Evolutionary conservation across 2,113 vertebrate genomes (phyloP).

Genomic region (Arenaria interpres): DNA sequence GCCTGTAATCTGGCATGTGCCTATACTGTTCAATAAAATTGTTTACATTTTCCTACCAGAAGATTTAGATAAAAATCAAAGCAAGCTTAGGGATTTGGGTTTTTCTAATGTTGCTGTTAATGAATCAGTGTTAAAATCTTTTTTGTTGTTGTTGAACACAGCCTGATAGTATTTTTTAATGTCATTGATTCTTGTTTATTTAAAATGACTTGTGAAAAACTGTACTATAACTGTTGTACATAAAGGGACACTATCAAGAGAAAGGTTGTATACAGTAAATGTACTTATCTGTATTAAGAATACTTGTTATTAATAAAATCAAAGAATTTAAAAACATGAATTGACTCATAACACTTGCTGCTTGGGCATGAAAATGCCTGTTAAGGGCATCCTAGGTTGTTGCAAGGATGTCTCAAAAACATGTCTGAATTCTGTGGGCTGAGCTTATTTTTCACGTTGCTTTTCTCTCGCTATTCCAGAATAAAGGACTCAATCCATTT

Average conservation of each 20-base stretch:
- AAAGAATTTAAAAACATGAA: background rate
- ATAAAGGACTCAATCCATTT: background rate
- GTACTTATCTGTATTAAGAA: background rate
- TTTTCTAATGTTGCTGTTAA: conserved; percentile 37
- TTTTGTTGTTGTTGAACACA: conserved; percentile 30
- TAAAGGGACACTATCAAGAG: conserved; percentile 62
- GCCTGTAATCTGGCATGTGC: conserved; percentile 24
- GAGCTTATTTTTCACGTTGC: background rate
- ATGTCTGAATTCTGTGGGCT: background rate
- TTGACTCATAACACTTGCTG: background rate
- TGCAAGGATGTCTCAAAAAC: background rate
- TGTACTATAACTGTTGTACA: conserved; percentile 48
- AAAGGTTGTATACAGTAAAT: conserved; percentile 19
- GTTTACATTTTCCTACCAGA: conserved; percentile 66
- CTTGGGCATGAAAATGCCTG: background rate
- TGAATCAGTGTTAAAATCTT: conserved; percentile 55
- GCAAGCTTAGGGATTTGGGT: background rate
- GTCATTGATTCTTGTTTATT: conserved; percentile 55
- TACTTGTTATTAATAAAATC: conserved; percentile 19
- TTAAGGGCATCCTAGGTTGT: background rate
- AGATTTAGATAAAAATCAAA: conserved; percentile 56
- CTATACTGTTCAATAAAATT: conserved; percentile 34
- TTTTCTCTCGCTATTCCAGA: background rate
- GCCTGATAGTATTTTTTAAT: conserved; percentile 49
- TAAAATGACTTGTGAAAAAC: conserved; percentile 59